phyloP scores from a whole-genome alignment of 2,888 invertebrate genomes.

The Drosophila formosana region DNA sequence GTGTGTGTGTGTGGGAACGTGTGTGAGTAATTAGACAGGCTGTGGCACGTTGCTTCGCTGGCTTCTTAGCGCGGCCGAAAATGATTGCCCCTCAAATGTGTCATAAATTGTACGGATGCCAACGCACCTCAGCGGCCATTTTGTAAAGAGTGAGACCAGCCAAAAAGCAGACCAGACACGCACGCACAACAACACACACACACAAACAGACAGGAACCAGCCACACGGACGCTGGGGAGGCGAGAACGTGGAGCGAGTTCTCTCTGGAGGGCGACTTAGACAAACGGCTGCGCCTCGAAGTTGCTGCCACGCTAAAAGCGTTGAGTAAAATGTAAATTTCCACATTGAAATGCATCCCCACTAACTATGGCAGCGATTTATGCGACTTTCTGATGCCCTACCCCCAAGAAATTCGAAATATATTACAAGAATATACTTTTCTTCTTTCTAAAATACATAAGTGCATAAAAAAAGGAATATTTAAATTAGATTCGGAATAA shows the following conservation, averaged over 20 bases:
- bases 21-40: slow-evolving; percentile 50
- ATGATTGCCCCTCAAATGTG: slow-evolving; percentile 54
- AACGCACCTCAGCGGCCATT: slow-evolving; percentile 42
- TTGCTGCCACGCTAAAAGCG: slow-evolving; percentile 27
- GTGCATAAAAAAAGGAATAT: no score
- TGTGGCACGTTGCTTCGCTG: slow-evolving; percentile 32
- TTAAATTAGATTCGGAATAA: no score
- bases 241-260: background rate
- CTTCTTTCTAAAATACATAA: no score
- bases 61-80: slow-evolving; percentile 37
- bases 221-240: background rate
- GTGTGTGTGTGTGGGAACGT: slow-evolving; percentile 9
- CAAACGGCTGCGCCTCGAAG: slow-evolving; percentile 24
- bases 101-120: slow-evolving; percentile 35
- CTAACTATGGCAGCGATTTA: background rate
- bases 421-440: no score
- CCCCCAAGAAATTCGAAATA: no score
- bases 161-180: background rate
- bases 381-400: slow-evolving; percentile 9
- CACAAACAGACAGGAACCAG: background rate
- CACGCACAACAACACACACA: background rate
- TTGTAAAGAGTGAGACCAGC: slow-evolving; percentile 15
- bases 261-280: slow-evolving; percentile 29
- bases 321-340: slow-evolving; percentile 31
- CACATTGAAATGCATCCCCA: slow-evolving; percentile 28